Evolutionary conservation across 2,797 vertebrate species (phyloP), one percentile per base, ranked within the genome.

Genomic region (Enteromius paludinosus): DNA sequence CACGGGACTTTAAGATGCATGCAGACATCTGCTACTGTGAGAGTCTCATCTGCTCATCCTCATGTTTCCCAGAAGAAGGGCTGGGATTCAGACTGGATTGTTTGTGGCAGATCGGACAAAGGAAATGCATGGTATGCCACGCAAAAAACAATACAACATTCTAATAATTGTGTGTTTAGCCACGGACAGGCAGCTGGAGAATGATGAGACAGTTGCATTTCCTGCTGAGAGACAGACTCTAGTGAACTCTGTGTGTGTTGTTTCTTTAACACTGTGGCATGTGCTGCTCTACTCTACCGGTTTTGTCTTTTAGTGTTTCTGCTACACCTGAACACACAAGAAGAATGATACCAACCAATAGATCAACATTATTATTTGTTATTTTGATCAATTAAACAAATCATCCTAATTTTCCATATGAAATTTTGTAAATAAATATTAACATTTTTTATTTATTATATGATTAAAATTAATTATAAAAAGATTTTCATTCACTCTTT

Each of bases 11-110:
- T 28, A n/a, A 64, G 64, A 75, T 74, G 68, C 70, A 77, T 61
- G 38, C 28, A 52, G 66, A 83, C 80, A 81, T 85, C 68, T 81
- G 77, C 66, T 66, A 62, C 30, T 65, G 30, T 35, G 61, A 74
- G 35, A 74, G 28, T 54, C 35, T 28, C 54, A 43, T 74, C n/a
- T 52, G 38, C 41, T 62, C 33, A 4, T 20, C 43, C 41, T 17
- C 56, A 28, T 68, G 33, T 41, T 84, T 80, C 64, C 68, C 71
- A 73, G 11, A 79, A 62, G 43, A 61, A 45, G 17, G 62, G 20
- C 35, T 45, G 15, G 10, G 30, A 79, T 15, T 35, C 38, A 79
- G 52, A 81, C 7, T 2, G 12, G 52, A 12, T 28, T 83, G 25
- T 80, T 33, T 80, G 45, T 77, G 56, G 41, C 56, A 54, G 23